Conservation (phyloP, 2,797 vertebrate genomes). For the Tachyglossus aculeatus region DNA sequence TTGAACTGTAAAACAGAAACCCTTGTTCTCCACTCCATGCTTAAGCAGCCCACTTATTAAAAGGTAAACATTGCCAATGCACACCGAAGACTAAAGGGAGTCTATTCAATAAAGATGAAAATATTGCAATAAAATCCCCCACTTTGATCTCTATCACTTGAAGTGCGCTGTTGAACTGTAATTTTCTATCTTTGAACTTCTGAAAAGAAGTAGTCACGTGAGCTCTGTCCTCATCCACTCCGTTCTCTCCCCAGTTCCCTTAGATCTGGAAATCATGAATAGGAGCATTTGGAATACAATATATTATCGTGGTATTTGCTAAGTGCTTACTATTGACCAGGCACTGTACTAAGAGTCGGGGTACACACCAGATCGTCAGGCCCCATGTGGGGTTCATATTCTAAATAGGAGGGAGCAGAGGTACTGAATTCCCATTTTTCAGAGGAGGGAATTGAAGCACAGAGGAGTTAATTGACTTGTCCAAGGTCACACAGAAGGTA, state of each 20-base stretch:
- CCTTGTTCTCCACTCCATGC: slow-evolving; percentile 79
- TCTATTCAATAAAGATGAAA: slow-evolving; percentile 74
- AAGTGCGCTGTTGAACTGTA: slow-evolving; percentile 65
- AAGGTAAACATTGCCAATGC: slow-evolving; percentile 78
- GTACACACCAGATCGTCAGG: no score
- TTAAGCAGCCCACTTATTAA: slow-evolving; percentile 82
- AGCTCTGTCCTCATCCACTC: slow-evolving; percentile 10
- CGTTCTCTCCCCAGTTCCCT: no score
- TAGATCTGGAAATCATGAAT: neutral
- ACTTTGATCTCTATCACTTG: slow-evolving; percentile 78
- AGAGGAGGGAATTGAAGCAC: no score
- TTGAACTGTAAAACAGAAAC: slow-evolving; percentile 80
- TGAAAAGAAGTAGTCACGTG: slow-evolving; percentile 43
- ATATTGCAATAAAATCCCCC: slow-evolving; percentile 70
- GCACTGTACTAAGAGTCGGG: neutral
- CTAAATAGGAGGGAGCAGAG: no score
- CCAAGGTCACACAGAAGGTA: no score
- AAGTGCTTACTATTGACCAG: neutral
- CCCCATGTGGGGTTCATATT: no score
- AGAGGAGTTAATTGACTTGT: no score
- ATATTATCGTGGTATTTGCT: no score
- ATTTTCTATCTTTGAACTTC: slow-evolving; percentile 68
- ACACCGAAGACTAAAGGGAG: slow-evolving; percentile 72
- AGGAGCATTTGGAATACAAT: no score
- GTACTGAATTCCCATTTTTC: no score